Conservation (phyloP, 1,140 invertebrate genomes). For the Ips nitidus region DNA sequence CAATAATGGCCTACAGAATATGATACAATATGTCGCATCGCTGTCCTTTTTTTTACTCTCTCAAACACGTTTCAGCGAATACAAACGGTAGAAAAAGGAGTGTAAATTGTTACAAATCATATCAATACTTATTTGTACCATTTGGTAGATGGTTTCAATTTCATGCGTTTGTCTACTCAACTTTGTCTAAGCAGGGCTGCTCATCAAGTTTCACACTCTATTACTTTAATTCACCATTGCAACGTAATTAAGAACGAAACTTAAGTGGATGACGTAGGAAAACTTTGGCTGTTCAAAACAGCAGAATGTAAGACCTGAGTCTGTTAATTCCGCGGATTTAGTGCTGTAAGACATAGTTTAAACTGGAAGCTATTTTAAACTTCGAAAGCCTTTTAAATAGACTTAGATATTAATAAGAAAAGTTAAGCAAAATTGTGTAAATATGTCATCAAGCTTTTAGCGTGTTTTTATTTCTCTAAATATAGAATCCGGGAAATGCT, state of each 20-base stretch:
- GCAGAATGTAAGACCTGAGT: too few relatives aligned
- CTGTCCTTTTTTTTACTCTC: constrained; percentile 29
- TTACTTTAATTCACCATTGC: too few relatives aligned
- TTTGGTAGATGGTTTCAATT: constrained; percentile 50
- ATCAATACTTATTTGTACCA: constrained; percentile 54
- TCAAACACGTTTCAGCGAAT: constrained; percentile 41
- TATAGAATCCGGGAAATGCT: constrained; percentile 1
- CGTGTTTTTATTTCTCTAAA: neutral
- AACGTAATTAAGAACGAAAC: too few relatives aligned
- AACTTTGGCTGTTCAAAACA: too few relatives aligned
- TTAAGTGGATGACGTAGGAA: too few relatives aligned
- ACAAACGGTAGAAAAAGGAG: constrained; percentile 54
- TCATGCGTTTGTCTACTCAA: constrained; percentile 16
- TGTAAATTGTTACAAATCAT: constrained; percentile 54
- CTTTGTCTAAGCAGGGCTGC: constrained; percentile 26
- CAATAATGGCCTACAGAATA: constrained; percentile 49
- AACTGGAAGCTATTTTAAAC: neutral
- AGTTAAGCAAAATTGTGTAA: too few relatives aligned
- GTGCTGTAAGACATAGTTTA: too few relatives aligned
- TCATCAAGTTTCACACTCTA: neutral
- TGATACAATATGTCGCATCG: constrained; percentile 47
- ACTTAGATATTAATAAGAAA: too few relatives aligned
- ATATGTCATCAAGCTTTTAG: too few relatives aligned
- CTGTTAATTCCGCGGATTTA: too few relatives aligned
- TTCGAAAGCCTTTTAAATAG: neutral